Evolutionary conservation across 1,140 invertebrate genomes (phyloP).

Genomic region (Dendroctonus ponderosae): DNA sequence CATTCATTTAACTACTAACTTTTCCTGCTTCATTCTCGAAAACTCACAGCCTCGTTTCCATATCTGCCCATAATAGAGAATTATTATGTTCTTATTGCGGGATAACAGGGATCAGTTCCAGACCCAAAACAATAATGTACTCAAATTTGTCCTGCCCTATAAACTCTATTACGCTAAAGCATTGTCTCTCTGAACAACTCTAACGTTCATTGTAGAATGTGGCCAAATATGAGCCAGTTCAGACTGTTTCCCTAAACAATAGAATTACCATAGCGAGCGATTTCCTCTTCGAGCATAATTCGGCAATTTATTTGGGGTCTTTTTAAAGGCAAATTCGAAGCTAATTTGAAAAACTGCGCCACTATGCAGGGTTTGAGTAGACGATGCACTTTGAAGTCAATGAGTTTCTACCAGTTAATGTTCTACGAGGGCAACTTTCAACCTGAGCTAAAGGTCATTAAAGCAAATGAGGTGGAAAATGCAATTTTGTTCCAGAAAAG

Average conservation of each 20-base stretch:
- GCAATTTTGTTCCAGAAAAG: too few species aligned
- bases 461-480: slow-evolving; percentile 1
- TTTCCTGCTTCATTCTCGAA: too few species aligned
- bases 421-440: background rate
- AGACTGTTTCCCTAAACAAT: background rate
- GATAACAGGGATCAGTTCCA: background rate
- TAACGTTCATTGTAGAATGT: background rate
- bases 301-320: background rate
- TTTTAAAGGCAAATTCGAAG: background rate
- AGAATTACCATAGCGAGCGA: background rate
- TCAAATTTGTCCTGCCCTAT: background rate
- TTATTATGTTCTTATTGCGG: too few species aligned
- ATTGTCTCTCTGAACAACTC: background rate
- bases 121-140: background rate
- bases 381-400: background rate
- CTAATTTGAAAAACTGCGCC: background rate
- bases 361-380: background rate
- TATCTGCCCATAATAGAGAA: background rate
- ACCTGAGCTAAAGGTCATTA: background rate
- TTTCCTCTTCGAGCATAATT: background rate
- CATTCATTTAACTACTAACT: too few species aligned
- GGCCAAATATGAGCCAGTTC: background rate
- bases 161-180: background rate
- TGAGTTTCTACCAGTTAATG: slow-evolving; percentile 1
- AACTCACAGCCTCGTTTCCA: background rate